Percentiles rank a stretch among this genome's conserved stretches.
phyloP scores from a whole-genome alignment of 2,113 vertebrate species.

The Zapornia atra region DNA sequence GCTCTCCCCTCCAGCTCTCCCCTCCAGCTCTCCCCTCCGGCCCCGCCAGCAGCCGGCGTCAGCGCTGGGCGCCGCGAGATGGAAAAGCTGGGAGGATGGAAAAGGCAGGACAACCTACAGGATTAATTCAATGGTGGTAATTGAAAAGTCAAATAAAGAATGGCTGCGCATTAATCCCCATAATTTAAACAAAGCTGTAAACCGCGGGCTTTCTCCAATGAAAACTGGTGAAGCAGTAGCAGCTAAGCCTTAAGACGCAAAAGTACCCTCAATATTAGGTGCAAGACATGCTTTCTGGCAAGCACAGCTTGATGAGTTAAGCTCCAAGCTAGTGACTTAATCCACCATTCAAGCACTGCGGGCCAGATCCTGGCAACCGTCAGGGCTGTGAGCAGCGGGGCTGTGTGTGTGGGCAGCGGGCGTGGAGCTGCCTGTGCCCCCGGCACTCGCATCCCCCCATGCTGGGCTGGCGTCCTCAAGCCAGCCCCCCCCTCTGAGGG shows the following conservation, averaged over 20 bases:
- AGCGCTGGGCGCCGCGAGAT: accelerated
- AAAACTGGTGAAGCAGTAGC: conserved; percentile 51
- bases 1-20: not conserved
- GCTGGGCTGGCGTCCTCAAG: not conserved
- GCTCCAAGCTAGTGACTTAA: conserved; percentile 34
- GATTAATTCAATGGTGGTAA: conserved; percentile 47
- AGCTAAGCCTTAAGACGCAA: conserved; percentile 51
- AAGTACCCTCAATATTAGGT: conserved; percentile 44
- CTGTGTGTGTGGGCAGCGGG: not conserved
- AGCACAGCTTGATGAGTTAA: conserved; percentile 24
- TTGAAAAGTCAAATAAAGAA: conserved; percentile 63
- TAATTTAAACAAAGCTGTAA: conserved; percentile 63
- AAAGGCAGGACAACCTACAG: conserved; percentile 33
- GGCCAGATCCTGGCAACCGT: not conserved
- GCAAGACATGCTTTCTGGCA: conserved; percentile 58
- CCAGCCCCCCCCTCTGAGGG: too few relatives aligned
- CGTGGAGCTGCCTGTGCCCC: not conserved
- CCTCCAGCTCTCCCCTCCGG: not conserved
- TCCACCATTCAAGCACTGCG: not conserved
- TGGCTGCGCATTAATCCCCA: conserved; percentile 39
- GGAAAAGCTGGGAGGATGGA: conserved; percentile 40
- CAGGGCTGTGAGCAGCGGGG: not conserved
- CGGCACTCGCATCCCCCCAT: accelerated
- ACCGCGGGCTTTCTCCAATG: conserved; percentile 31
- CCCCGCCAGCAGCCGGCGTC: not conserved